A percentile compares a stretch with the other conserved stretches of the same genome.
Evolutionary conservation across 2,888 invertebrate species (phyloP).

Genomic region (Diabrotica balteata): DNA sequence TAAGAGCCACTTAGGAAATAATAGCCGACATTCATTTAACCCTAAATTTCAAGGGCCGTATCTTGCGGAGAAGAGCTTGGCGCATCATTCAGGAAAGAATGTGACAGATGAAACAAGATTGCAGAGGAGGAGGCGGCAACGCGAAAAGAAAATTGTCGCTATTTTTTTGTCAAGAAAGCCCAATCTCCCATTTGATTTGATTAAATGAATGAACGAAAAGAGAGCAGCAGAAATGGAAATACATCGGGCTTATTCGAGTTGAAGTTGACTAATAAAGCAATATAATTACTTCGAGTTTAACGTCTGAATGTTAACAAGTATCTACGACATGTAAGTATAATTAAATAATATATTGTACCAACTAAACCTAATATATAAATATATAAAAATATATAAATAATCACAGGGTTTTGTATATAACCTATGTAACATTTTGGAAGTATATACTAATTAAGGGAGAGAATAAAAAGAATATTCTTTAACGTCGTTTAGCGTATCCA

Average conservation of each 20-base stretch:
- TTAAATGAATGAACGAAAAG: conserved; percentile 17
- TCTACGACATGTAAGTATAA: too few species aligned
- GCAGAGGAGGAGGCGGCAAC: conserved; percentile 6
- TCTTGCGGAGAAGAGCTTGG: conserved; percentile 16
- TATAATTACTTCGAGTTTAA: too few species aligned
- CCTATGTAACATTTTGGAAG: too few species aligned
- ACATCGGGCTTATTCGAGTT: background rate
- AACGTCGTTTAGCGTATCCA: too few species aligned
- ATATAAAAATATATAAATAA: too few species aligned
- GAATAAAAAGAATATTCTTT: too few species aligned
- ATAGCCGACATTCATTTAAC: conserved; percentile 15
- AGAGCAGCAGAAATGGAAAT: conserved; percentile 14
- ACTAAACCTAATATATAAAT: too few species aligned
- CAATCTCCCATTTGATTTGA: conserved; percentile 32
- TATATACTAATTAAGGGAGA: too few species aligned
- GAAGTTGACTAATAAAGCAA: too few species aligned
- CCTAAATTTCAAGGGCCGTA: conserved; percentile 21
- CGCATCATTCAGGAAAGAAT: conserved; percentile 21
- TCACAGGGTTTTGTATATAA: too few species aligned
- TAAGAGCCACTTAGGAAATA: conserved; percentile 22
- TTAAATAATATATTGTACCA: too few species aligned
- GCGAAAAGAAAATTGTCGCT: conserved; percentile 2
- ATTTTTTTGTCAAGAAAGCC: conserved; percentile 20
- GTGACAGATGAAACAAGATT: conserved; percentile 30
- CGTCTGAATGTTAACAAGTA: too few species aligned